Conservation (phyloP, 1,140 invertebrate species). For the Arion vulgaris region DNA sequence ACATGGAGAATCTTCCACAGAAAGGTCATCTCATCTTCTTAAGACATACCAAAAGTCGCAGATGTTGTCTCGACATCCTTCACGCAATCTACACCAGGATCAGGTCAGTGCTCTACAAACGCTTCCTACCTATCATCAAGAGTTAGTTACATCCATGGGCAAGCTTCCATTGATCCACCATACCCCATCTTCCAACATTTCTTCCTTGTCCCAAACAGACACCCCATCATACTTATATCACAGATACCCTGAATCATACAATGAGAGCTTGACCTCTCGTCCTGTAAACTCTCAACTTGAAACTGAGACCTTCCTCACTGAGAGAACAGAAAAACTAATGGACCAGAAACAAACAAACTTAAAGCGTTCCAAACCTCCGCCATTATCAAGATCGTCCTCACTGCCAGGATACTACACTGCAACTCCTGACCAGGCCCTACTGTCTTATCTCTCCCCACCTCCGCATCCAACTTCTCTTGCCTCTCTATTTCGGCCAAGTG, state of each 20-base stretch:
- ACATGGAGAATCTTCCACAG: background rate
- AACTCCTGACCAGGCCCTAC: background rate
- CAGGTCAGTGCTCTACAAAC: background rate
- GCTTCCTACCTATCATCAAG: background rate
- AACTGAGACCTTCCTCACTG: background rate
- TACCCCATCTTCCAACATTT: background rate
- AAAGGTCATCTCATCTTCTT: background rate
- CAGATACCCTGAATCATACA: background rate
- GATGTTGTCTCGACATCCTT: background rate
- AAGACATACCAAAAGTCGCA: background rate
- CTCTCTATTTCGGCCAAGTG: background rate
- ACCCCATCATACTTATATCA: background rate
- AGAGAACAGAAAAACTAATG: background rate
- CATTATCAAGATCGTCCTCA: slow-evolving; percentile 21
- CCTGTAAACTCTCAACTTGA: background rate
- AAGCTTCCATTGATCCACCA: background rate
- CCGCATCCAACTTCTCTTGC: background rate
- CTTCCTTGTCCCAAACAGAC: background rate
- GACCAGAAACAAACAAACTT: background rate
- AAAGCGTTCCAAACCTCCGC: background rate
- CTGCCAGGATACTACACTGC: slow-evolving; percentile 18
- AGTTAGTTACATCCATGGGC: background rate
- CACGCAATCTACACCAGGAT: background rate
- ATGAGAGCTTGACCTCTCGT: background rate
- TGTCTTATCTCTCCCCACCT: background rate